Conservation (phyloP, 1,140 invertebrate genomes). For the Leptinotarsa defecta region DNA sequence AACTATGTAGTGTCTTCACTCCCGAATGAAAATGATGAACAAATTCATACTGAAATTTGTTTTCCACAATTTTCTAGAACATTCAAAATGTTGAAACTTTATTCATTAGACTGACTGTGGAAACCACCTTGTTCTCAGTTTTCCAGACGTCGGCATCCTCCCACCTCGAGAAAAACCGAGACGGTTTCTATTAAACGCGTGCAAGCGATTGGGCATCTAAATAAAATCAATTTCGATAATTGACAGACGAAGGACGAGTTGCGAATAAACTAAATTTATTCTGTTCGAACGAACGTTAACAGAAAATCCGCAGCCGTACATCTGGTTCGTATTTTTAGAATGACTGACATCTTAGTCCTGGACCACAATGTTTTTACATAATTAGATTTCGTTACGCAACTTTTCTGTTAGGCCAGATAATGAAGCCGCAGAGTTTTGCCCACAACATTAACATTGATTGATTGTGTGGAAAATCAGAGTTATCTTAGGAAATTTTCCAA, state of each 20-base stretch:
- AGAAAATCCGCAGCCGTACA: slow-evolving; percentile 3
- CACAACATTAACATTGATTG: slow-evolving; percentile 19
- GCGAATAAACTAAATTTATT: slow-evolving; percentile 13
- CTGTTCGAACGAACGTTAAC: slow-evolving; percentile 9
- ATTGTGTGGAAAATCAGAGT: not conserved
- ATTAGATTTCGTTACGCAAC: slow-evolving; percentile 9
- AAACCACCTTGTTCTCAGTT: too few species aligned
- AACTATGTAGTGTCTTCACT: too few species aligned
- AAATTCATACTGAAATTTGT: too few species aligned
- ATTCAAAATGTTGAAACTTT: too few species aligned
- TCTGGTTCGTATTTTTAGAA: slow-evolving; percentile 20
- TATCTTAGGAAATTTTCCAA: not conserved
- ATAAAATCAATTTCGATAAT: not conserved
- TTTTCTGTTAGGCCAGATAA: not conserved
- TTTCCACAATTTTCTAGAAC: too few species aligned
- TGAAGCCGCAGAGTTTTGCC: slow-evolving; percentile 12
- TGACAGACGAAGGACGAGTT: slow-evolving; percentile 5
- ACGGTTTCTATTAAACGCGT: not conserved
- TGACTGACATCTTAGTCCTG: slow-evolving; percentile 12
- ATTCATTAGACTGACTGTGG: too few species aligned
- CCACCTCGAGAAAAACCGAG: too few species aligned
- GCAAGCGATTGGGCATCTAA: not conserved
- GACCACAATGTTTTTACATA: slow-evolving; percentile 6
- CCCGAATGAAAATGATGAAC: too few species aligned
- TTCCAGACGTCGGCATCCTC: too few species aligned